Evolutionary conservation across 2,113 vertebrate species (phyloP).

Genomic region (Otolemur garnettii): DNA sequence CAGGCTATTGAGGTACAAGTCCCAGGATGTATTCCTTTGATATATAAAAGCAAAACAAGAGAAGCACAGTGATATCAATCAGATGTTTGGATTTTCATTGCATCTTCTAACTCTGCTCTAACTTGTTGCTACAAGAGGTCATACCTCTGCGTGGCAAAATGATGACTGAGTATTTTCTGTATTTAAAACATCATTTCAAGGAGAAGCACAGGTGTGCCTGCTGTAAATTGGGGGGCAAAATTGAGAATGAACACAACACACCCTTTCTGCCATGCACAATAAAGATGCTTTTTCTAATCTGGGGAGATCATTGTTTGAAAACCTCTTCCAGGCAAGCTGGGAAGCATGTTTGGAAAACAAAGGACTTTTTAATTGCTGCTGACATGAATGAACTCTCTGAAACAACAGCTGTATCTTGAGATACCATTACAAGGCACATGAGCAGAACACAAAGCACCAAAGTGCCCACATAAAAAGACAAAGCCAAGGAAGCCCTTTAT

Average conservation of each 20-base stretch:
- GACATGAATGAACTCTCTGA: conserved; percentile 86
- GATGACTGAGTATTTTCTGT: background rate
- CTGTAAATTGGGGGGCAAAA: conserved; percentile 51
- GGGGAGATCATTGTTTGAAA: conserved; percentile 78
- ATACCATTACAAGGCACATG: conserved; percentile 82
- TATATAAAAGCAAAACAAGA: background rate
- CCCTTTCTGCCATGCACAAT: conserved; percentile 72
- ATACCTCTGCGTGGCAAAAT: conserved; percentile 19
- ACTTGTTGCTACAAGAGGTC: background rate
- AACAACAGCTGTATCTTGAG: conserved; percentile 88
- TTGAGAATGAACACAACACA: conserved; percentile 57
- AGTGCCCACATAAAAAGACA: conserved; percentile 74
- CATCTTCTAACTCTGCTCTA: background rate
- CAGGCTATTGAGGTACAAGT: background rate
- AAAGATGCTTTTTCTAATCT: conserved; percentile 69
- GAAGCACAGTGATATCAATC: background rate
- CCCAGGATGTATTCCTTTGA: background rate
- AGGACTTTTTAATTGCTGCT: conserved; percentile 88
- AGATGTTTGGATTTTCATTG: background rate
- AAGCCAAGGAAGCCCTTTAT: conserved; percentile 58
- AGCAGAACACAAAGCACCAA: conserved; percentile 79
- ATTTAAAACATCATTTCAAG: conserved; percentile 65
- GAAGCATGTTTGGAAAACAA: conserved; percentile 86
- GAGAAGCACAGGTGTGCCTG: background rate
- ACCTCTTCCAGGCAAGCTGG: conserved; percentile 82